Evolutionary conservation across 2,888 invertebrate species (phyloP).

Genomic region (Xestia xanthographa): DNA sequence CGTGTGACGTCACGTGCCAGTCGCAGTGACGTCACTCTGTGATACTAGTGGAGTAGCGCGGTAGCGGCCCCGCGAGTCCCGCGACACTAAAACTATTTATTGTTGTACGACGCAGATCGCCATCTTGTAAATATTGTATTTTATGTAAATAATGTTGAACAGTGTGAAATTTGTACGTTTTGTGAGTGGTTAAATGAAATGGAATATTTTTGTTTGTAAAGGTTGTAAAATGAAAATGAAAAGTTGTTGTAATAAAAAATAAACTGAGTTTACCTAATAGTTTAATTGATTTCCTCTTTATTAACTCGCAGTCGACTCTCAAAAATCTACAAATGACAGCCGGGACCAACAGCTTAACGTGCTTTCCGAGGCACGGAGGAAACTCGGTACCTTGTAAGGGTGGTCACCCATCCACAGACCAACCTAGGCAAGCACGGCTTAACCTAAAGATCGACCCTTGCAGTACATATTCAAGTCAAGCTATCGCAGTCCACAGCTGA

Average conservation of each 20-base stretch:
- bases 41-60: conserved; percentile 37
- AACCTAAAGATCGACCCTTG: too few species aligned
- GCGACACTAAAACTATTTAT: conserved; percentile 77
- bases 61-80: conserved; percentile 35
- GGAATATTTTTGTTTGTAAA: conserved; percentile 85
- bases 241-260: conserved; percentile 84
- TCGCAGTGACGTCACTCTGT: conserved; percentile 76
- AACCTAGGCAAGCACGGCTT: too few species aligned
- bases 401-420: too few species aligned
- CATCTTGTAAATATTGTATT: conserved; percentile 85
- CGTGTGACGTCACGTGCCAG: conserved; percentile 76
- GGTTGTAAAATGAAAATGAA: conserved; percentile 81
- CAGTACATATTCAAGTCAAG: not conserved
- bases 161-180: conserved; percentile 78
- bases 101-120: conserved; percentile 73
- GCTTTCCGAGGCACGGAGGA: too few species aligned
- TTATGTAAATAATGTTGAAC: conserved; percentile 86
- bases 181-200: conserved; percentile 70
- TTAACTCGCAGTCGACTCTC: not conserved
- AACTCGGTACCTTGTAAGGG: too few species aligned
- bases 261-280: conserved; percentile 48
- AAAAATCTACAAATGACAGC: too few species aligned
- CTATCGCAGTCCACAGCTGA: not conserved
- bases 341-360: too few species aligned
- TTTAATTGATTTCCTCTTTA: conserved; percentile 12